Conservation (phyloP, 2,113 vertebrate species). For the Chloebia gouldiae region DNA sequence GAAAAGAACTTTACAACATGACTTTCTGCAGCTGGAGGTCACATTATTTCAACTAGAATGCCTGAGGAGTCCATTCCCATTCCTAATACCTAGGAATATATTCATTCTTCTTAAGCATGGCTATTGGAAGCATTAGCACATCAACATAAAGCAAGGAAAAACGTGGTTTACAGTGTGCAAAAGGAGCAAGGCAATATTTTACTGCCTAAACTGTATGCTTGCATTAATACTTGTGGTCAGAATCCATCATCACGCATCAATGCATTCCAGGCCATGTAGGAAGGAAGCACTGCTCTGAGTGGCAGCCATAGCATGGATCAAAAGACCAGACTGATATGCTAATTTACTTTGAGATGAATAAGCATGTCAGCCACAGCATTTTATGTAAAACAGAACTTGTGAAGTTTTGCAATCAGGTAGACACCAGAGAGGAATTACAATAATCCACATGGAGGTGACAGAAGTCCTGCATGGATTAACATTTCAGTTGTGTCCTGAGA, state of each 20-base stretch:
- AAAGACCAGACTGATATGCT: conserved; percentile 47
- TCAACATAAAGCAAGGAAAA: conserved; percentile 22
- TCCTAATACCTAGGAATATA: neutral
- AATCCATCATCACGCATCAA: conserved; percentile 10
- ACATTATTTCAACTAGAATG: neutral
- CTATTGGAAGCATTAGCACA: neutral
- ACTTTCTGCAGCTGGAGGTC: neutral
- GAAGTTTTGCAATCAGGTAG: conserved; percentile 57
- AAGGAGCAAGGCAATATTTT: conserved; percentile 33
- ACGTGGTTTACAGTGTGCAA: neutral
- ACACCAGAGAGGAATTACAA: conserved; percentile 51
- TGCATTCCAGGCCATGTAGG: neutral
- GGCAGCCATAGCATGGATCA: conserved; percentile 43
- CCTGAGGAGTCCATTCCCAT: neutral
- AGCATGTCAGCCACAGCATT: conserved; percentile 7
- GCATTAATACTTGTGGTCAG: neutral
- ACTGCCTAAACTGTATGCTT: neutral
- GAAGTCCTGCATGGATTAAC: conserved; percentile 39
- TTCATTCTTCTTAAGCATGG: conserved; percentile 14
- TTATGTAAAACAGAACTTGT: conserved; percentile 51
- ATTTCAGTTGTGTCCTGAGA: conserved; percentile 16
- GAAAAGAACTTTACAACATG: neutral
- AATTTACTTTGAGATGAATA: conserved; percentile 59
- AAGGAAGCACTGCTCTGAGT: conserved; percentile 3
- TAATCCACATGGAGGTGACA: conserved; percentile 54